Evolutionary conservation across 1,140 invertebrate species (phyloP), one percentile per base, ranked within the genome.

Genomic region (Olivierus martensii): DNA sequence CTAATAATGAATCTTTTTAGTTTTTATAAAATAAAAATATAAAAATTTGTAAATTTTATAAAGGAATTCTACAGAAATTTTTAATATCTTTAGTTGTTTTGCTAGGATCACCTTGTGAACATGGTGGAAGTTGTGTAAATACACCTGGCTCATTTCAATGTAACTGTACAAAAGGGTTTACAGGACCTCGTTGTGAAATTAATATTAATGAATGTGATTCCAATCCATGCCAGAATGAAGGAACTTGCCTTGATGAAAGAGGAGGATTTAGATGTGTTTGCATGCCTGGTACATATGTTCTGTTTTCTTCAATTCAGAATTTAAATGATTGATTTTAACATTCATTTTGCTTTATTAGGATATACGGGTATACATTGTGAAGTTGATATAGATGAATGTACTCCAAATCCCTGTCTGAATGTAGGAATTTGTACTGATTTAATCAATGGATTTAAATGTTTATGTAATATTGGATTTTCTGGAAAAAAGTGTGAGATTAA

Each of bases 211-310:
- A 93, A 70, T 94, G 89, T 68, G 87, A 92, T 66, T 88, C 86
- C 4, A 88, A 89, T 71, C 90, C 89, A 0, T 94, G 90, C 69
- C 82, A 87, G 62, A 93, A 93, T 67, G 87, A 91, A 61, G 89
- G 89, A 46, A 92, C 88, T 41, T 95, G 89, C 63, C 72, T 93
- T 49, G 89, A 93, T 62, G 87, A 93, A 72, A 84, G 87, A 17
- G 88, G 89, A 6, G 91, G 86, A 5, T 94, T 91, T 71, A 73
- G 88, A 59, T 94, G 89, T 64, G 87, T 93, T 63, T 97, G 92
- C 68, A 94, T 96, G 90, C 89, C 89, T 68, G 90, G 89, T 92
- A 77, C 79, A 78, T 28, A 28, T 28, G 85, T 83, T 28, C 1
- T 46, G 11, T 36, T n/a, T n/a, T n/a, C n/a, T n/a, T n/a, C n/a